Base-by-base conservation (phyloP, 2,888 invertebrate genomes). In the Agrochola litura region DNA sequence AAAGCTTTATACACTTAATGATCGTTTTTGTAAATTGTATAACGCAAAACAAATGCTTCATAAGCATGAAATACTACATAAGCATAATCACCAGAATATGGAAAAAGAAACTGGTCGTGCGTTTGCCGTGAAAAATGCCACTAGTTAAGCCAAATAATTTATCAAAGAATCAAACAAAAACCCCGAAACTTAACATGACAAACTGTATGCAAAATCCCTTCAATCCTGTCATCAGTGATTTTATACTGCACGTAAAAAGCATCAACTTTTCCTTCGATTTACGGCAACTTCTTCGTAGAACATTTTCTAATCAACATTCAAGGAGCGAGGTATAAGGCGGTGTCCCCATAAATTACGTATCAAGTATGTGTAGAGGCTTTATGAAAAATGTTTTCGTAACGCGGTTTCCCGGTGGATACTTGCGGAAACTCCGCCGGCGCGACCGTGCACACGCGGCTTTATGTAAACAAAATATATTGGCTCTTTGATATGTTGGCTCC, bases 271-370 rank as follows among this genome's bases (percentile, higher is more conserved):
- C 14, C 37, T 63, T 60, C 64, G 81, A 86, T 86, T 86, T 85
- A 86, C 80, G 66, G 83, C 73, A 72, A 58, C 78, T 68, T 72
- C 73, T 73, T 61, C 49, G 69, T 37, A 49, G 85, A 83, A 86
- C 79, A 92, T 92, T 93, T 93, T 95, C 94, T 95, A 94, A 96
- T 96, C 94, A 95, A 94, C 93, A 96, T 96, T 95, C 94, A 95
- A 94, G 94, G 80, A 91, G 92, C 93, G 92, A 88, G 89, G 90
- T 90, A 89, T 91, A 90, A 91, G 91, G 90, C 92, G 93, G 92
- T 95, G 95, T 96, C 95, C 94, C 92, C 94, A 95, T 96, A 96
- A 96, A 96, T 96, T 95, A 95, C 94, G 92, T 95, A 95, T 95
- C 95, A 95, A 95, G 94, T 93, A 94, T 95, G 93, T 94, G 94